A percentile compares a stretch with the other conserved stretches of the same genome.
phyloP scores from a whole-genome alignment of 2,888 invertebrate genomes.

The Cantharis rufa region DNA sequence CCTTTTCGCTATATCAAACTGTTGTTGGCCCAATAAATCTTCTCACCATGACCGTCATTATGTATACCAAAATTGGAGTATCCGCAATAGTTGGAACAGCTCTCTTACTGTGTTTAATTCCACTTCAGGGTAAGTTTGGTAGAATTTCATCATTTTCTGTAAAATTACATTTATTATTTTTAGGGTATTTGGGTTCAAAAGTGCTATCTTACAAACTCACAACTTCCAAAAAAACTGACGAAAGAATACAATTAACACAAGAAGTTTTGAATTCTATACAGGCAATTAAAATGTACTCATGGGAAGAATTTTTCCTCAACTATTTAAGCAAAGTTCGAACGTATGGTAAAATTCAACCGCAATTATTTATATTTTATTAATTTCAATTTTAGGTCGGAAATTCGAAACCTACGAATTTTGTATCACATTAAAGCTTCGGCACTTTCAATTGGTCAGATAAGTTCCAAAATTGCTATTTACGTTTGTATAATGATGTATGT shows the following conservation, averaged over 20 bases:
- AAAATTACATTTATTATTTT: not conserved
- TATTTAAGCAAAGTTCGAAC: not conserved
- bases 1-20: slow-evolving; percentile 58
- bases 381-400: slow-evolving; percentile 63
- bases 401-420: slow-evolving; percentile 58
- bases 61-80: slow-evolving; percentile 63
- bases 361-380: not conserved
- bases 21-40: slow-evolving; percentile 73
- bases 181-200: not conserved
- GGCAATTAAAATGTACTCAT: not conserved
- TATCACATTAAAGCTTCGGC: slow-evolving; percentile 45
- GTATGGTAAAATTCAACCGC: not conserved
- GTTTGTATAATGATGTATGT: slow-evolving; percentile 62
- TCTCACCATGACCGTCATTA: slow-evolving; percentile 68
- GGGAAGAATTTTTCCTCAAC: not conserved
- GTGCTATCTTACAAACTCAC: not conserved
- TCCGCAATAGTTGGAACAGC: not conserved
- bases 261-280: not conserved
- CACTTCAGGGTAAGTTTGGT: not conserved
- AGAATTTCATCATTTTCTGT: not conserved
- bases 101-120: not conserved
- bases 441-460: slow-evolving; percentile 44
- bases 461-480: slow-evolving; percentile 48
- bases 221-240: not conserved
- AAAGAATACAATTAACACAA: not conserved